Percentiles rank a stretch among this genome's conserved stretches.
These are phyloP conservation scores for Heliconius himera DNA, from an alignment of 1,140 invertebrate genomes.

Conservation along the genomic window DNA sequence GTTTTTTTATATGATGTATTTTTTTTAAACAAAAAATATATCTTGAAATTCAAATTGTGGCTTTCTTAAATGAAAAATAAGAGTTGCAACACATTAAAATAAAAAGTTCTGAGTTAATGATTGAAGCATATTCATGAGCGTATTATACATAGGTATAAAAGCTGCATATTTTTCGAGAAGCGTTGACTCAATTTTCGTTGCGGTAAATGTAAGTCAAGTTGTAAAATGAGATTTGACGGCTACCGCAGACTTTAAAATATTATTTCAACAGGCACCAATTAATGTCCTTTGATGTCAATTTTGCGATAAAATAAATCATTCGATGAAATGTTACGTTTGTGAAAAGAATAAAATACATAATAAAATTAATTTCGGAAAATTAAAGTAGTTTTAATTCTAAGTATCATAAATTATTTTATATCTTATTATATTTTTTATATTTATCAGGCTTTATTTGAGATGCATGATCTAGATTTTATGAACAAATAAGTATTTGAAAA, in stretches of 20 bases:
- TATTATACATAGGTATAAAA: neutral
- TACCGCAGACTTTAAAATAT: neutral
- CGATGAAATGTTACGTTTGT: neutral
- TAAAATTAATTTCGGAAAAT: no score
- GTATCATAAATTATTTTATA: no score
- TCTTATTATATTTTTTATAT: no score
- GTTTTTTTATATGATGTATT: neutral
- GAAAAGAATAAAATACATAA: neutral
- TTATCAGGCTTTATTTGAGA: no score
- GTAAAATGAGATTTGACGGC: constrained; percentile 3
- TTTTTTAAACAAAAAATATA: neutral
- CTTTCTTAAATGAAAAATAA: constrained; percentile 19
- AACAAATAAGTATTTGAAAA: no score
- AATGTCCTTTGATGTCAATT: neutral
- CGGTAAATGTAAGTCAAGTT: constrained; percentile 12
- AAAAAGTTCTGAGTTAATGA: neutral
- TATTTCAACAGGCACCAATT: neutral
- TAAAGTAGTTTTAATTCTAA: no score
- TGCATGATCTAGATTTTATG: no score
- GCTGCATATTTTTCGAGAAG: constrained; percentile 6
- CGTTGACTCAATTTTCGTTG: constrained; percentile 4
- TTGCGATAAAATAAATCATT: neutral
- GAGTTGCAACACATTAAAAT: neutral
- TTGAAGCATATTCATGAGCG: constrained; percentile 1
- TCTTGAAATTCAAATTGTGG: neutral